Evolutionary conservation across 2,797 vertebrate genomes (phyloP).

Genomic region (Sylvilagus floridanus): DNA sequence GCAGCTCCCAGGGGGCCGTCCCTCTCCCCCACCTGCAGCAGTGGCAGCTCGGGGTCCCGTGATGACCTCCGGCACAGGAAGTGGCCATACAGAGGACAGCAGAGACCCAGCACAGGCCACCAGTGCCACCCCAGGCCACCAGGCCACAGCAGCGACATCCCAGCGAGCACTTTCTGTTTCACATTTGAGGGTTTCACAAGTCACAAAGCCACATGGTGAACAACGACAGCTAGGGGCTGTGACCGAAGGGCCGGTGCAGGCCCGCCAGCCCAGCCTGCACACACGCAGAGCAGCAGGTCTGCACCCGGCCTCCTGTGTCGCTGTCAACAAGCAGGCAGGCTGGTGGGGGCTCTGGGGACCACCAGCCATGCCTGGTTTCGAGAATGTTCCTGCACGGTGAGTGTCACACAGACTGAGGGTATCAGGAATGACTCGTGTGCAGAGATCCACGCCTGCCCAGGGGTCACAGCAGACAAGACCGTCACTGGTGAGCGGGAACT

Average conservation of each 20-base stretch:
- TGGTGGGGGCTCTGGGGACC: neutral
- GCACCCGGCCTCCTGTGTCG: neutral
- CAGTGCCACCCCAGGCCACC: neutral
- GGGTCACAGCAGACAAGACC: constrained; percentile 67
- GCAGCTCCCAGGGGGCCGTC: neutral
- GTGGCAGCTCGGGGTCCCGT: neutral
- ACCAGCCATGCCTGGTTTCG: neutral
- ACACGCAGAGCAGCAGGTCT: neutral
- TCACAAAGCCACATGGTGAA: neutral
- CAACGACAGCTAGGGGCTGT: neutral
- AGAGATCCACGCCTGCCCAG: constrained; percentile 76
- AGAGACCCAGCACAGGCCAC: too few species aligned
- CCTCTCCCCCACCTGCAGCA: neutral
- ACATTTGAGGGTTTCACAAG: constrained; percentile 44
- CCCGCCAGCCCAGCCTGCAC: too few species aligned
- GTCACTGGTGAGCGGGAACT: constrained; percentile 90
- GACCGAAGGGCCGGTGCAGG: neutral
- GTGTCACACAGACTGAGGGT: constrained; percentile 64
- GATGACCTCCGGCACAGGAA: constrained; percentile 9
- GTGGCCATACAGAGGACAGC: neutral
- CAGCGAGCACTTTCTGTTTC: constrained; percentile 20
- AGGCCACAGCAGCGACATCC: neutral
- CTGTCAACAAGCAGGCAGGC: neutral
- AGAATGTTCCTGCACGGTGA: neutral
- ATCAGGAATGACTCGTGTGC: constrained; percentile 72